phyloP scores from a whole-genome alignment of 2,888 invertebrate species.

The Phengaris arion region DNA sequence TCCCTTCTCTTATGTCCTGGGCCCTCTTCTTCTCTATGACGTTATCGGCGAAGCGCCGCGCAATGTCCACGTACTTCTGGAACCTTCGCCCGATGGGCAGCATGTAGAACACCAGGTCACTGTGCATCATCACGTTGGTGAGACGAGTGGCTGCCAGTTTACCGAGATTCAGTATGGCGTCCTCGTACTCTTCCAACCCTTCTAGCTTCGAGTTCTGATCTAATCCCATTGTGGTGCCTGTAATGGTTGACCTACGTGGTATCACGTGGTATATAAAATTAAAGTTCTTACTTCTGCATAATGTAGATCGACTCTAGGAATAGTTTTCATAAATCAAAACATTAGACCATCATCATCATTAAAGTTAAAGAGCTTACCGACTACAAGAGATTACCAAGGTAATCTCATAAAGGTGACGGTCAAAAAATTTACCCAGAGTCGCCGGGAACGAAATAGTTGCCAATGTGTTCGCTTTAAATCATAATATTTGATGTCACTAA shows the following conservation, averaged over 20 bases:
- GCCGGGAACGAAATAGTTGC: too few species aligned
- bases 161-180: not conserved
- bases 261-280: too few species aligned
- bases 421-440: too few species aligned
- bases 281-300: too few species aligned
- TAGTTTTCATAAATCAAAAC: too few species aligned
- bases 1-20: conserved; percentile 34
- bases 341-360: too few species aligned
- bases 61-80: conserved; percentile 30
- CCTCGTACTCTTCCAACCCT: not conserved
- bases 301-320: too few species aligned
- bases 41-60: conserved; percentile 76
- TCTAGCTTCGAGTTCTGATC: not conserved
- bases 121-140: not conserved
- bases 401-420: too few species aligned
- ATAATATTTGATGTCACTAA: too few species aligned
- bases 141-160: not conserved
- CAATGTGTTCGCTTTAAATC: too few species aligned
- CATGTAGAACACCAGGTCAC: not conserved
- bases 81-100: not conserved
- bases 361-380: too few species aligned
- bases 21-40: conserved; percentile 73
- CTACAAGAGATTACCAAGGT: too few species aligned
- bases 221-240: not conserved
- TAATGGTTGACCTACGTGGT: not conserved